Evolutionary conservation across 2,113 vertebrate species (phyloP).

Genomic region (Myotis davidii): DNA sequence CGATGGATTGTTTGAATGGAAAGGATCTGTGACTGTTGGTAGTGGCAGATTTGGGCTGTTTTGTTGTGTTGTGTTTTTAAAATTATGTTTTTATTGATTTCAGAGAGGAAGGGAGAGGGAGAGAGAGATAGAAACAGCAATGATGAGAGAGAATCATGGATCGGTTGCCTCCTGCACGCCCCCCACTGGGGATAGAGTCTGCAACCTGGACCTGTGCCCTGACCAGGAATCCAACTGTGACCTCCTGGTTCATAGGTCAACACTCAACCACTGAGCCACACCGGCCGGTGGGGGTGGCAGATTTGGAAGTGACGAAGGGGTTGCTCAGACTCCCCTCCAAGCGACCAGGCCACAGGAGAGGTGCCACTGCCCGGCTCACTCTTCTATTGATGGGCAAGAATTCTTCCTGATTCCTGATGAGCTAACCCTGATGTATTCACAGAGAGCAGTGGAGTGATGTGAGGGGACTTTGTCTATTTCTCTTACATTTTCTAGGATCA

Average conservation of each 20-base stretch:
- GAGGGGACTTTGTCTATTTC: not conserved
- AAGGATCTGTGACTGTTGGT: not conserved
- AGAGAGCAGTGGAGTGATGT: not conserved
- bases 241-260: no score
- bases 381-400: not conserved
- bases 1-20: not conserved
- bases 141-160: no score
- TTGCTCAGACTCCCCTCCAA: not conserved
- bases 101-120: no score
- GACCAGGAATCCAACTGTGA: no score
- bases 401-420: not conserved
- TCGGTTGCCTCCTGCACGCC: no score
- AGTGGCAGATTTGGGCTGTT: not conserved
- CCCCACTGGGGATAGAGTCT: no score
- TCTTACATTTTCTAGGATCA: not conserved
- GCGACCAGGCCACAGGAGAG: fast-evolving
- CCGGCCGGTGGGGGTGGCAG: not conserved
- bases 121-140: no score
- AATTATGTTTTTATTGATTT: no score
- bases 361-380: not conserved
- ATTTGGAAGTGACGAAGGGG: not conserved
- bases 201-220: no score
- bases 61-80: no score
- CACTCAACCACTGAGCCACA: no score
- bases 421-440: not conserved